Percentiles rank a stretch among this genome's conserved stretches.
Evolutionary conservation across 2,797 vertebrate genomes (phyloP).

Genomic region (Mus spretus): DNA sequence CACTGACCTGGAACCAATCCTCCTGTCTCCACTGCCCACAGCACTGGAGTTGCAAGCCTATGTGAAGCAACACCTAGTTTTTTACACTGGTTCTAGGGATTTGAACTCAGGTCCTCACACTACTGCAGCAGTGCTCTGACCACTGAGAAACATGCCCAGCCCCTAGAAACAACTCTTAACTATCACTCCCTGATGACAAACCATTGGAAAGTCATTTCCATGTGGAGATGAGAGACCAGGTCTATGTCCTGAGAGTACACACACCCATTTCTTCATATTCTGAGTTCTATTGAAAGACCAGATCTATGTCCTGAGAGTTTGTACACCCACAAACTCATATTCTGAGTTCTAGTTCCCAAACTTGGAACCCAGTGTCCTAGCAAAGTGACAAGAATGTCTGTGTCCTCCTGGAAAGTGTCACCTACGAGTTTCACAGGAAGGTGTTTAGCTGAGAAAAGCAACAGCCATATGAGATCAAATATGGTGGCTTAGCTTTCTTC

Average conservation of each 20-base stretch:
- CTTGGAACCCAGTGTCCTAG: neutral
- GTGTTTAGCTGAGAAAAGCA: neutral
- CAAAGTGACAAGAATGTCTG: neutral
- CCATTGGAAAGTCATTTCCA: neutral
- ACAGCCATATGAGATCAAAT: fast-evolving
- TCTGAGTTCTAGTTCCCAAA: neutral
- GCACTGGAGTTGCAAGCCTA: neutral
- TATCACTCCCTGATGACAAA: neutral
- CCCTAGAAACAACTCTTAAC: neutral
- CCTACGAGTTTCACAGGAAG: neutral
- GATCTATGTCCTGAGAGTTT: neutral
- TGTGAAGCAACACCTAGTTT: neutral
- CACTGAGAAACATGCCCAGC: neutral
- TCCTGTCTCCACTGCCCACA: neutral
- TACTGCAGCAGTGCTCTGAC: neutral
- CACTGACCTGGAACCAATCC: neutral
- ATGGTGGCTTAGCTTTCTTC: neutral
- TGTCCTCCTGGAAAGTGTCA: neutral
- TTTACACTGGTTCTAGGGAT: neutral
- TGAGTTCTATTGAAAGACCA: neutral
- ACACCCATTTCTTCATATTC: no score
- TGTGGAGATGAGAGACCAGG: neutral
- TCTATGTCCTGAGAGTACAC: neutral
- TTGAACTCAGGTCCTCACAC: neutral
- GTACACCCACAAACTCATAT: no score